Evolutionary conservation across 1,140 invertebrate genomes (phyloP), one percentile per base, ranked within the genome.

Genomic region (Dinoponera quadriceps): DNA sequence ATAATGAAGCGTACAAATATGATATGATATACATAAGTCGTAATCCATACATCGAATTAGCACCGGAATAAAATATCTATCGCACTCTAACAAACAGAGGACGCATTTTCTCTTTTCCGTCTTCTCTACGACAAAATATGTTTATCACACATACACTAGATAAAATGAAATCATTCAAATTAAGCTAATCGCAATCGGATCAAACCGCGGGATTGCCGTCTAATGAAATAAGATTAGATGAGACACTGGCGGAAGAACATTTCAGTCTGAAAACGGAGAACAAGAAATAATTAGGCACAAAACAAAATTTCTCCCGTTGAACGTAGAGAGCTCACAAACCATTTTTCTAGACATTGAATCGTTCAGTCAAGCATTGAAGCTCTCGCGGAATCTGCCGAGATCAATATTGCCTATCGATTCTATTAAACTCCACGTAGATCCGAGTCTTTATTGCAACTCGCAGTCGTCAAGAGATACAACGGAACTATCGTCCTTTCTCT

Each of bases 1-100:
- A 72, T 72, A 72, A 44, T 44, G 7, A 59, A 71, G 27, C 16
- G 27, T 77, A 77, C 27, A 77, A 38, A 66, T 0, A 38, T 77
- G 44, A 77, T 18, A 77, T 22, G 16, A 65, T 38, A 65, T 3
- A 55, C 20, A 63, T 54, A 54, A 77, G 13, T 77, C 27, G 11
- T 66, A 66, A 77, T 25, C 9, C 29, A 77, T 20, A 27, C 20
- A 54, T 77, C 27, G 2, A 3, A 65, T 33, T 22, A 65, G 73
- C 57, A 74, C 13, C 29, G 20, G n/a, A 65, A 65, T 65, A 65
- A 77, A 65, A 54, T 51, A 33, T 65, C 11, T 48, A 65, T 65
- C 48, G 25, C 20, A 48, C 63, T 48, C 9, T 63, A 51, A 3
- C 2, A 60, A 33, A 3, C 0, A 51, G 38, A 63, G 2, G 44